Base-by-base conservation (phyloP, 2,113 vertebrate genomes). In the Scopus umbretta region DNA sequence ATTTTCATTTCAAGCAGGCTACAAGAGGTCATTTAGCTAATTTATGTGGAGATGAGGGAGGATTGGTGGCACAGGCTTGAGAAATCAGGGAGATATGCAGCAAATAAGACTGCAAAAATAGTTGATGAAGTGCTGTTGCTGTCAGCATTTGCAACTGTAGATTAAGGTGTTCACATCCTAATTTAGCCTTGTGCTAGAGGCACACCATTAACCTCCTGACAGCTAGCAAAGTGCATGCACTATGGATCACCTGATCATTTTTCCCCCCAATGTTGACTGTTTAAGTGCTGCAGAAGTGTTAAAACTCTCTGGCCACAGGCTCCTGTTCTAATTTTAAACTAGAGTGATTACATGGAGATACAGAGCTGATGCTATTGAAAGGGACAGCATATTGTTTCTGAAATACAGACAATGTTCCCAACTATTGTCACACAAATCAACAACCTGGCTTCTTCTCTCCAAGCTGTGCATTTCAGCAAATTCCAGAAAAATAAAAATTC, bases 31-130 rank as follows among this genome's bases (percentile, higher is more conserved):
- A 94, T 96, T 97, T 96, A 93, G 70, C 88, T 97, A 97, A 96
- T 97, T 96, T 94, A 93, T 96, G 76, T 92, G 96, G 78, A 93
- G 80, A 90, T 86, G 87, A 76, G 34, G 32, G 79, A 80, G 75
- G 56, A 73, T 14, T 90, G 80, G 83, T 86, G 70, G 42, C 84
- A 88, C 17, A 50, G 68, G 16, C 53, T 90, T 73, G 50, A 70
- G 49, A 96, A 97, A 75, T 97, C 20, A 66, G 75, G 55, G 71
- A 90, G 58, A n/a, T 82, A 32, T 58, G 70, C 53, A 71, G 91
- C 89, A 95, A 97, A 97, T 91, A 96, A 94, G 87, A 83, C 95
- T 88, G 93, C 91, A 97, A 91, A 97, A 97, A 61, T 79, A 86
- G 90, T 93, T 93, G 88, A 86, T 88, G 76, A 65, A 68, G 71